phyloP scores from a whole-genome alignment of 2,113 vertebrate species.

The Aleadryas rufinucha region DNA sequence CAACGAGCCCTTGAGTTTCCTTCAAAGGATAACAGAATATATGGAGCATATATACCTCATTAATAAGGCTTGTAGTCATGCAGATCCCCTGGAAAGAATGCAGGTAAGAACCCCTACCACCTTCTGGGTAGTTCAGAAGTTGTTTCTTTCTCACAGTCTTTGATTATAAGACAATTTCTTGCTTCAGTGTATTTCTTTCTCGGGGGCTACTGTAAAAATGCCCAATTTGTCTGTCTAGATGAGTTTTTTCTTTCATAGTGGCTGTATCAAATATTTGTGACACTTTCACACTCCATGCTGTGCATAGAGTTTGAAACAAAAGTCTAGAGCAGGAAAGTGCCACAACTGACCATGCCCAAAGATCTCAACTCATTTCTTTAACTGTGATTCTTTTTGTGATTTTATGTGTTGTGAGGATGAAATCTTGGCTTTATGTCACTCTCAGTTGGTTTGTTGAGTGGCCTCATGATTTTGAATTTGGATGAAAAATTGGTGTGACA shows the following conservation, averaged over 20 bases:
- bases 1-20: constrained; percentile 96
- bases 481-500: neutral
- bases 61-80: constrained; percentile 82
- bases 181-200: neutral
- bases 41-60: constrained; percentile 98
- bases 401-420: neutral
- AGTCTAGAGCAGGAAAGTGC: neutral
- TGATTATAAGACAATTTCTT: neutral
- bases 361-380: neutral
- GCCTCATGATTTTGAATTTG: neutral
- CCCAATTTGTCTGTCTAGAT: neutral
- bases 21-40: constrained; percentile 95
- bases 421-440: neutral
- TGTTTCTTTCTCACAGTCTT: neutral
- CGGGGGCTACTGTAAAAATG: neutral
- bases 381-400: neutral
- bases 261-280: neutral
- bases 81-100: constrained; percentile 89
- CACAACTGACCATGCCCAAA: neutral
- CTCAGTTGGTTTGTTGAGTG: neutral
- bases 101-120: constrained; percentile 73
- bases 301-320: neutral
- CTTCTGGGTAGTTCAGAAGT: neutral
- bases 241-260: neutral
- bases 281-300: neutral